Conservation (phyloP, 1,140 invertebrate genomes). For the Hyposmocoma kahamanoa region DNA sequence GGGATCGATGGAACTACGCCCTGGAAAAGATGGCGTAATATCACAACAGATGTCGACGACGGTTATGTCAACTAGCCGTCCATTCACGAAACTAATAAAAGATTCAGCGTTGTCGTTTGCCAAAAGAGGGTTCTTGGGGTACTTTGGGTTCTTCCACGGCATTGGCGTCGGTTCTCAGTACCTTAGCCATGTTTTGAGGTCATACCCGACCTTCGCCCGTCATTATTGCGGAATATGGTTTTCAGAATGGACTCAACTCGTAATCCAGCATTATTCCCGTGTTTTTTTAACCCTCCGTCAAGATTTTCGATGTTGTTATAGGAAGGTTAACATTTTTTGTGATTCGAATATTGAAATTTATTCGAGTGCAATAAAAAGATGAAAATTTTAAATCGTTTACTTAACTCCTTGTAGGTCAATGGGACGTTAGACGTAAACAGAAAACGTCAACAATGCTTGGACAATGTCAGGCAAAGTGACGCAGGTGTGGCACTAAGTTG, state of each 20-base stretch:
- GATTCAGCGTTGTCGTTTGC: constrained; percentile 65
- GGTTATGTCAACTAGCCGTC: constrained; percentile 66
- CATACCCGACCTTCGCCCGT: constrained; percentile 26
- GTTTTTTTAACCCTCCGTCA: constrained; percentile 9
- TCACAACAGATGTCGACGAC: constrained; percentile 67
- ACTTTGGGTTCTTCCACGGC: constrained; percentile 39
- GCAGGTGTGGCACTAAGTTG: no score
- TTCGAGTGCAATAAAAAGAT: no score
- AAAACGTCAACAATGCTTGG: no score
- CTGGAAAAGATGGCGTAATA: constrained; percentile 60
- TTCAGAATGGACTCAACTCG: constrained; percentile 24
- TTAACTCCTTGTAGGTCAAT: no score
- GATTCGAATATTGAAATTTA: no score
- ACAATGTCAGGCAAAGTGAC: no score
- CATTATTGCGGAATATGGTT: constrained; percentile 35
- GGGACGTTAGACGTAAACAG: no score
- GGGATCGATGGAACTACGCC: constrained; percentile 47
- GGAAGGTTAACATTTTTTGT: no score
- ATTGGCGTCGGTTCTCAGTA: constrained; percentile 7
- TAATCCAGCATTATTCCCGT: constrained; percentile 24
- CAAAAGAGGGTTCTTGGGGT: constrained; percentile 56
- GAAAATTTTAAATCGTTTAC: no score
- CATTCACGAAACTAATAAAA: constrained; percentile 70
- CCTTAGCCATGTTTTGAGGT: constrained; percentile 37
- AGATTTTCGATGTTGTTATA: no score